phyloP scores from a whole-genome alignment of 1,140 invertebrate genomes.

The Arion vulgaris region DNA sequence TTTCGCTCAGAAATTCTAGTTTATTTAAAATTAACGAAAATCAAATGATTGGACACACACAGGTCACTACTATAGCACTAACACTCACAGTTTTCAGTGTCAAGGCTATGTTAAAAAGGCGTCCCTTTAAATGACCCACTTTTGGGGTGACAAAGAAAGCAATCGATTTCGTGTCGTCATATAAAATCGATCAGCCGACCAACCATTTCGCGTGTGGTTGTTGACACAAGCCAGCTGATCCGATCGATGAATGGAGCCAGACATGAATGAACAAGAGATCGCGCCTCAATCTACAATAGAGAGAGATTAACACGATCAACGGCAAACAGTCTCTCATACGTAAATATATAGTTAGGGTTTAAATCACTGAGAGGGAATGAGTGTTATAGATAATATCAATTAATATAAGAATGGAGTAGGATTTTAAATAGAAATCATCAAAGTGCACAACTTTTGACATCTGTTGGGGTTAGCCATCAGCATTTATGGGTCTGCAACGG shows the following conservation, averaged over 20 bases:
- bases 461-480: too few relatives aligned
- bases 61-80: not conserved
- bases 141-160: not conserved
- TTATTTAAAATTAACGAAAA: too few relatives aligned
- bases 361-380: too few relatives aligned
- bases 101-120: not conserved
- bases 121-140: constrained; percentile 13
- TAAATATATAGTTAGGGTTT: too few relatives aligned
- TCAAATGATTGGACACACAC: not conserved
- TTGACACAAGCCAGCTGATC: constrained; percentile 5
- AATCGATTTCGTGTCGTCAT: not conserved
- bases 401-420: too few relatives aligned
- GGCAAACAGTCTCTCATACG: too few relatives aligned
- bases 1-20: too few relatives aligned
- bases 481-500: too few relatives aligned
- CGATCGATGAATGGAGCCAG: not conserved
- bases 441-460: too few relatives aligned
- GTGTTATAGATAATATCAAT: too few relatives aligned
- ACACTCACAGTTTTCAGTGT: not conserved
- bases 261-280: not conserved
- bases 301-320: too few relatives aligned
- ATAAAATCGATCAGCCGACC: not conserved
- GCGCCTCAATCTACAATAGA: not conserved
- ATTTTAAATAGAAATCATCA: too few relatives aligned
- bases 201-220: not conserved